These are phyloP conservation scores for Ericerus pela DNA, from an alignment of 1,140 invertebrate genomes.

Conservation along the genomic window DNA sequence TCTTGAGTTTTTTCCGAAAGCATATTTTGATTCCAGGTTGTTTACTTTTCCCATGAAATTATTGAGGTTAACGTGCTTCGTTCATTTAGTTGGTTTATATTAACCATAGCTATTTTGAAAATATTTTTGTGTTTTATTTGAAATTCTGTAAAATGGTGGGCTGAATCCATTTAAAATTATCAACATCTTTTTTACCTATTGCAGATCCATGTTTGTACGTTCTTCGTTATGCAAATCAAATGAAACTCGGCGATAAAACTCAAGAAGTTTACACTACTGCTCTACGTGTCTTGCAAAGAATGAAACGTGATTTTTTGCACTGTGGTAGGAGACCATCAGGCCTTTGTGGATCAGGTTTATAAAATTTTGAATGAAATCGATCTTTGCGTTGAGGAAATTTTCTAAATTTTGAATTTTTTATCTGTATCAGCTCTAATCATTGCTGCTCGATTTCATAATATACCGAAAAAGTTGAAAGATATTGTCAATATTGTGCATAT, in stretches of 20 bases:
- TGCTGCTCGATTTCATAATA: constrained; percentile 82
- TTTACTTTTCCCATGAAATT: too few relatives aligned
- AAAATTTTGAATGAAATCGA: background rate
- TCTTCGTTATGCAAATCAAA: constrained; percentile 79
- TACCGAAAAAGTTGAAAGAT: constrained; percentile 70
- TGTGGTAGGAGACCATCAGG: constrained; percentile 17
- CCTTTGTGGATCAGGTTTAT: constrained; percentile 24
- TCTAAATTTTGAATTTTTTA: constrained; percentile 15
- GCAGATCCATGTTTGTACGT: constrained; percentile 87
- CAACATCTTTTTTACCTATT: too few relatives aligned
- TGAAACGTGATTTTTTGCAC: constrained; percentile 68
- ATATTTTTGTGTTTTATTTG: too few relatives aligned
- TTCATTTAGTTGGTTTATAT: too few relatives aligned
- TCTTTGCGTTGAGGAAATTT: background rate
- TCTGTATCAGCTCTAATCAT: constrained; percentile 67
- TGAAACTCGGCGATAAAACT: constrained; percentile 83
- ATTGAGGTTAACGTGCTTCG: too few relatives aligned
- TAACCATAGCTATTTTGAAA: too few relatives aligned
- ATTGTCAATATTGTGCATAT: constrained; percentile 93
- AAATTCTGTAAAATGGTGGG: too few relatives aligned
- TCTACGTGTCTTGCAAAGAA: constrained; percentile 78
- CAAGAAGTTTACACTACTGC: constrained; percentile 93
- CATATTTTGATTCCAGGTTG: too few relatives aligned
- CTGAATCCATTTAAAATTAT: too few relatives aligned
- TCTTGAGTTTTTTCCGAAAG: too few relatives aligned